phyloP scores from a whole-genome alignment of 2,113 vertebrate species.

The Pristiophorus japonicus region DNA sequence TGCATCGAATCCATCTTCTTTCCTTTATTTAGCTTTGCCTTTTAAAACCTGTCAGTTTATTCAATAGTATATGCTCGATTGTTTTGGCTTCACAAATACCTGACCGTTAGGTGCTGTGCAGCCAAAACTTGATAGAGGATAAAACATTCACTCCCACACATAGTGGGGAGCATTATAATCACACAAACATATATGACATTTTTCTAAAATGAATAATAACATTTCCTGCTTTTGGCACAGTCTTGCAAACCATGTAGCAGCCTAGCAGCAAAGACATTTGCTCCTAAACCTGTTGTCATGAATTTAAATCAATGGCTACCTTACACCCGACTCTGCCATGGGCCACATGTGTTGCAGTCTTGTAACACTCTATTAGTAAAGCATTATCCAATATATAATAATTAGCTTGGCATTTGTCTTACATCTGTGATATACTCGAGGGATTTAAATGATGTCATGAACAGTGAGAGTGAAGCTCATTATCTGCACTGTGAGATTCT shows the following conservation, averaged over 20 bases:
- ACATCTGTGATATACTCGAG: not conserved
- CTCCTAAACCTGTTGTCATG: not conserved
- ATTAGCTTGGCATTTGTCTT: constrained; percentile 4
- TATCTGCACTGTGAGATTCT: not conserved
- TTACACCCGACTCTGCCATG: not conserved
- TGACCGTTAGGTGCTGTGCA: not conserved
- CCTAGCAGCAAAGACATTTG: not conserved
- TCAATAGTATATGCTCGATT: not conserved
- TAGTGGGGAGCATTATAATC: not conserved
- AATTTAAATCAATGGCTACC: not conserved
- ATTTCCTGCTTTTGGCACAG: not conserved
- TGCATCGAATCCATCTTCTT: not conserved
- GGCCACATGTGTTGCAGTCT: not conserved
- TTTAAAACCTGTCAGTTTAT: not conserved
- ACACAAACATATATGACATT: not conserved
- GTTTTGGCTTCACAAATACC: not conserved
- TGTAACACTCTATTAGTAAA: not conserved
- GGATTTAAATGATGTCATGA: constrained; percentile 3
- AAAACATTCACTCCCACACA: not conserved
- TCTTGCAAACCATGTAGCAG: not conserved
- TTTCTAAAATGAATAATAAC: not conserved
- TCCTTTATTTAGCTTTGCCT: not conserved
- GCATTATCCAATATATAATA: not conserved
- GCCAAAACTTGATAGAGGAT: not conserved
- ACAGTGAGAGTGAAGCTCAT: constrained; percentile 24